These are phyloP conservation scores for Ptychadena robeensis DNA, from an alignment of 2,797 vertebrate species.

Conservation along the genomic window DNA sequence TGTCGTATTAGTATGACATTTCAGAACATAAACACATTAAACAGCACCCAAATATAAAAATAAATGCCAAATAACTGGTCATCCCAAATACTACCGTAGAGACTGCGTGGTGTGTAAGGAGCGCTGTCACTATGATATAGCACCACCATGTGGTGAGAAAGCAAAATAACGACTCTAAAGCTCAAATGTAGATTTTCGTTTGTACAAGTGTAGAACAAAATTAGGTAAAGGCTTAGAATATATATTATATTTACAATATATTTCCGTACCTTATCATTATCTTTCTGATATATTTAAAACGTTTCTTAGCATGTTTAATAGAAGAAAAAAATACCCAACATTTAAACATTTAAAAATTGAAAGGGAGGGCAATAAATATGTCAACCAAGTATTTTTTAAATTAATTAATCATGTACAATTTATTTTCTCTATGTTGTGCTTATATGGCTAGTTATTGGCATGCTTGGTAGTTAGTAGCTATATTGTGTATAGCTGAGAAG, in stretches of 20 bases:
- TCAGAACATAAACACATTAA: not conserved
- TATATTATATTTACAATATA: no score
- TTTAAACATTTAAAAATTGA: no score
- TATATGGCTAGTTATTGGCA: not conserved
- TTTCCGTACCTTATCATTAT: no score
- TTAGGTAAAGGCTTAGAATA: no score
- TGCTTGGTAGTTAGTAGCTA: no score
- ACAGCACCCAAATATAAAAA: constrained; percentile 16
- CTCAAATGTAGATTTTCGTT: no score
- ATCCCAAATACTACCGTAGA: not conserved
- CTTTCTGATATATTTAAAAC: no score
- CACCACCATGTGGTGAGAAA: constrained; percentile 37
- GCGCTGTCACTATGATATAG: not conserved
- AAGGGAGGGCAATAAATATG: no score
- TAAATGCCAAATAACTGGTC: constrained; percentile 22
- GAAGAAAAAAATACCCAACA: no score
- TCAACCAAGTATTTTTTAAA: no score
- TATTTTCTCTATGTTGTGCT: not conserved
- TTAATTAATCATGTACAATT: not conserved
- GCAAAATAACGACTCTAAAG: not conserved
- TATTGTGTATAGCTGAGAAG: no score
- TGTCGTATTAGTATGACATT: not conserved
- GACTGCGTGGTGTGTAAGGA: not conserved
- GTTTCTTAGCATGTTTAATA: no score
- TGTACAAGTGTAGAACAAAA: not conserved